These are phyloP conservation scores for Drosophila trichaetosa DNA, from an alignment of 2,888 invertebrate species.

Conservation along the genomic window DNA sequence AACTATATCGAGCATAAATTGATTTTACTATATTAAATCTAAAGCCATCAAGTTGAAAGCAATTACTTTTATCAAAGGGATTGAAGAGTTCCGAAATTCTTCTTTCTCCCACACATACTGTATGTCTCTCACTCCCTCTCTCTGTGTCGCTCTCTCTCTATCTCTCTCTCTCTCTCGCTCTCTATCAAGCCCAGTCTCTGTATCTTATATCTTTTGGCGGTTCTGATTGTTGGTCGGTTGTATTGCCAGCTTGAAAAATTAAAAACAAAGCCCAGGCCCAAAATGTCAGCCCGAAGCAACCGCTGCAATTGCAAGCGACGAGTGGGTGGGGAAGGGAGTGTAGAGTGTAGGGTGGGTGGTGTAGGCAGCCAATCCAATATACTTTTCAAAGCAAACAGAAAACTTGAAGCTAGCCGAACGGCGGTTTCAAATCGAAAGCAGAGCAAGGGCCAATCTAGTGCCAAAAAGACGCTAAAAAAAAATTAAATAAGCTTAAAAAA, in stretches of 20 bases:
- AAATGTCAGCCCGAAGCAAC: constrained; percentile 50
- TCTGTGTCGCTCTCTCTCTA: background rate
- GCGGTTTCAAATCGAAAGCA: constrained; percentile 44
- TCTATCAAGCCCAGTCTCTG: background rate
- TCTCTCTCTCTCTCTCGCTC: background rate
- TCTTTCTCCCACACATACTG: background rate
- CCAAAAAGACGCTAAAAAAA: constrained; percentile 45
- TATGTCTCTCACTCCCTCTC: background rate
- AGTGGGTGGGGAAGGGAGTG: background rate
- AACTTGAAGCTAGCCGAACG: constrained; percentile 61
- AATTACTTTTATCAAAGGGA: constrained; percentile 32
- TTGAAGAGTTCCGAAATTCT: background rate
- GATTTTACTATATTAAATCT: background rate
- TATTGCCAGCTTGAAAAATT: constrained; percentile 43
- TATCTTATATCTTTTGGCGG: background rate
- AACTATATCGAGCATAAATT: background rate
- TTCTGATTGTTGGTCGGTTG: constrained; percentile 41
- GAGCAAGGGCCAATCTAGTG: constrained; percentile 54
- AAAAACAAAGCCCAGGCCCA: constrained; percentile 59
- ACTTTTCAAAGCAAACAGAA: constrained; percentile 78
- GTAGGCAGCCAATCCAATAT: constrained; percentile 73
- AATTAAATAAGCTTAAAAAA: constrained; percentile 9
- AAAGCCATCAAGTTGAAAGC: constrained; percentile 12
- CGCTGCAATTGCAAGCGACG: constrained; percentile 18
- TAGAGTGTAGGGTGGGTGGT: background rate